phyloP scores from a whole-genome alignment of 2,797 vertebrate genomes.

The Pachyuromys duprasi region DNA sequence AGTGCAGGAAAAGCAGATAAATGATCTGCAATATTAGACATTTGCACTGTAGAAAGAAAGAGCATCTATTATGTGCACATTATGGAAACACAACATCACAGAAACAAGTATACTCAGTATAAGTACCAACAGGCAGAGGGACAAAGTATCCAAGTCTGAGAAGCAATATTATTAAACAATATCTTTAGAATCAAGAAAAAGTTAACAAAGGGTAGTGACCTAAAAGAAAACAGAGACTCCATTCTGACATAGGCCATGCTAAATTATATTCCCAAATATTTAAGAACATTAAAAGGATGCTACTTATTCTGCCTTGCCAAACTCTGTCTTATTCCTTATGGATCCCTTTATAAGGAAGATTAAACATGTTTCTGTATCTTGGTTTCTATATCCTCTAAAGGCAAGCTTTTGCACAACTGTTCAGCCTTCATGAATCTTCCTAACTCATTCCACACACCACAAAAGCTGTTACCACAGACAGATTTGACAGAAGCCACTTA shows the following conservation, averaged over 20 bases:
- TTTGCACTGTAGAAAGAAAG: background rate
- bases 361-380: conserved; percentile 1
- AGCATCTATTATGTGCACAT: background rate
- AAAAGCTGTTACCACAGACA: conserved; percentile 44
- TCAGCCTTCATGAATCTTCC: conserved; percentile 28
- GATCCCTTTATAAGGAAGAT: conserved; percentile 23
- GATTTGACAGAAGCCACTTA: conserved; percentile 55
- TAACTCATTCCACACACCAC: conserved; percentile 24
- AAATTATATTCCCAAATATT: conserved; percentile 7
- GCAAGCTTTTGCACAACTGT: conserved; percentile 44
- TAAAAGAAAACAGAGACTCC: background rate
- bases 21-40: background rate
- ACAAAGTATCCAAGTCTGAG: background rate
- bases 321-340: background rate
- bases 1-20: conserved; percentile 26
- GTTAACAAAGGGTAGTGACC: background rate
- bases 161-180: background rate
- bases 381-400: conserved; percentile 33
- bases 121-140: background rate
- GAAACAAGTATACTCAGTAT: background rate
- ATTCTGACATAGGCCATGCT: background rate
- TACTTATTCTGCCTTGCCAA: background rate
- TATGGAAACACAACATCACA: background rate
- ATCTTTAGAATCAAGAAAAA: background rate
- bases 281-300: background rate